These are phyloP conservation scores for Penaeus indicus DNA, from an alignment of 1,140 invertebrate genomes.

Conservation along the genomic window DNA sequence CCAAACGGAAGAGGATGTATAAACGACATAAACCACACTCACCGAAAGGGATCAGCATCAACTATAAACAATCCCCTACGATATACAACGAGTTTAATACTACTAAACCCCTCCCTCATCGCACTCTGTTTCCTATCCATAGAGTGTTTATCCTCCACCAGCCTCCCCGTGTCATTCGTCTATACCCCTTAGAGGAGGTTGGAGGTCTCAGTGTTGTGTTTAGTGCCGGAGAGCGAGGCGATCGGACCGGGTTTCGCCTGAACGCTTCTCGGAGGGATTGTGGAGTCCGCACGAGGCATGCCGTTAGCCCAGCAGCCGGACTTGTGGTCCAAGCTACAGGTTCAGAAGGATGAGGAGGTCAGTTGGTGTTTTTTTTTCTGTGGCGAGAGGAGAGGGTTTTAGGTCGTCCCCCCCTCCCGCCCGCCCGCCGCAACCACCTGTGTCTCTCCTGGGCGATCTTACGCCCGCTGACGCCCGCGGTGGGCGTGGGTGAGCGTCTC, in stretches of 20 bases:
- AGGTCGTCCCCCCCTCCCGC: no score
- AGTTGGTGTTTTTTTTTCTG: neutral
- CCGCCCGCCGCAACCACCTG: no score
- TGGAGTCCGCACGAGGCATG: conserved; percentile 56
- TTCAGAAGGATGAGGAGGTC: conserved; percentile 60
- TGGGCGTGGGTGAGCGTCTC: no score
- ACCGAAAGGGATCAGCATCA: neutral
- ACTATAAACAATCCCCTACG: neutral
- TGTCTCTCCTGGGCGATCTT: no score
- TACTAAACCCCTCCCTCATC: neutral
- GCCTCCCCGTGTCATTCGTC: neutral
- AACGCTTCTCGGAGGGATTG: conserved; percentile 39
- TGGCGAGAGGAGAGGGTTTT: no score
- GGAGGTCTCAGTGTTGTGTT: conserved; percentile 47
- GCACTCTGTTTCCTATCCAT: neutral
- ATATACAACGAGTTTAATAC: neutral
- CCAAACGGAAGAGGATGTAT: conserved; percentile 57
- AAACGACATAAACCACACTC: neutral
- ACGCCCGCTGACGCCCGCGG: no score
- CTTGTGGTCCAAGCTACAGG: conserved; percentile 58
- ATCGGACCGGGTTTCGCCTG: conserved; percentile 23
- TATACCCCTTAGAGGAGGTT: neutral
- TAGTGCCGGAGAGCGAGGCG: conserved; percentile 45
- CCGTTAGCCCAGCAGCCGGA: conserved; percentile 58
- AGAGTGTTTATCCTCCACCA: neutral